Conservation (phyloP, 2,113 vertebrate genomes). For the Hemibagrus wyckioides region DNA sequence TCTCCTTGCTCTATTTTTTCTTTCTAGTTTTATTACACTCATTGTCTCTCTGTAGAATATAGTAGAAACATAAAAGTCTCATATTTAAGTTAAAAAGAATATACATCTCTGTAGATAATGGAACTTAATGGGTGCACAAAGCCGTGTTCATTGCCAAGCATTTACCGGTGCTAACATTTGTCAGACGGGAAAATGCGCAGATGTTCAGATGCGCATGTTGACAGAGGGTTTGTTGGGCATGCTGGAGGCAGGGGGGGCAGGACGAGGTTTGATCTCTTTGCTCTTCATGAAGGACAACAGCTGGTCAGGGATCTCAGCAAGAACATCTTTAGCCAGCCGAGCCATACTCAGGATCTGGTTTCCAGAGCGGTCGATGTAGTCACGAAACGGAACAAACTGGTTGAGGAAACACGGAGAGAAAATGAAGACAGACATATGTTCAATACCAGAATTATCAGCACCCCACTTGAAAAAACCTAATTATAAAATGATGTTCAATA, state of each 20-base stretch:
- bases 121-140: not conserved
- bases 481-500: no score
- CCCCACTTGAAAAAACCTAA: not conserved
- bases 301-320: constrained; percentile 94
- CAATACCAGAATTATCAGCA: not conserved
- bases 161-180: constrained; percentile 12
- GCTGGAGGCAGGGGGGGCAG: constrained; percentile 63
- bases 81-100: constrained; percentile 8
- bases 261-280: constrained; percentile 83
- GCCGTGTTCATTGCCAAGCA: not conserved
- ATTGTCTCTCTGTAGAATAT: not conserved
- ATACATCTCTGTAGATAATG: constrained; percentile 10
- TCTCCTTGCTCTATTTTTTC: not conserved
- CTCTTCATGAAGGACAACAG: constrained; percentile 95
- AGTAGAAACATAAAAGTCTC: not conserved
- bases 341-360: constrained; percentile 98
- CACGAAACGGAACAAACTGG: constrained; percentile 96
- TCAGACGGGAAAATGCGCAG: not conserved
- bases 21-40: not conserved
- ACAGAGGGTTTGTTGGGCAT: constrained; percentile 48
- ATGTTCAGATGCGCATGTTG: constrained; percentile 44
- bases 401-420: not conserved
- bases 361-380: constrained; percentile 91
- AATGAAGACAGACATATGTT: not conserved
- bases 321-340: constrained; percentile 91